These are phyloP conservation scores for Anisognathus igniventris DNA, from an alignment of 2,797 vertebrate genomes.

Conservation along the genomic window DNA sequence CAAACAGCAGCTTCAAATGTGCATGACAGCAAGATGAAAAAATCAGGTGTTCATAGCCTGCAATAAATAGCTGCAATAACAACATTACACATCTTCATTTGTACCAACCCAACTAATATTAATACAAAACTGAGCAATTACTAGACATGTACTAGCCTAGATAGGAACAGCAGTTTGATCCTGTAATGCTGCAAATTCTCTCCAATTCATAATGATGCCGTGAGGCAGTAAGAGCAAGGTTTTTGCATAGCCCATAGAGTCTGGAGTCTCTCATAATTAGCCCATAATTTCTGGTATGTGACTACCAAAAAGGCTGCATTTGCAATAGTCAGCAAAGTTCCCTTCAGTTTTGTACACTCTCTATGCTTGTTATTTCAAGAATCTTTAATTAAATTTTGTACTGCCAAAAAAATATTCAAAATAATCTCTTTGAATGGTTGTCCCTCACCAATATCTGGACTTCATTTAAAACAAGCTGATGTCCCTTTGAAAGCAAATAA, in stretches of 20 bases:
- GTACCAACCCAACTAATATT: accelerated
- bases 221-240: neutral
- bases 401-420: neutral
- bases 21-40: neutral
- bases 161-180: neutral
- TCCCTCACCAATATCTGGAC: neutral
- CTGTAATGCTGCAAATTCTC: neutral
- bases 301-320: neutral
- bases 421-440: neutral
- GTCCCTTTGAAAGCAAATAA: neutral
- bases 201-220: neutral
- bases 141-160: neutral
- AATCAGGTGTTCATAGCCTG: neutral
- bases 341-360: neutral
- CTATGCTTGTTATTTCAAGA: neutral
- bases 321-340: neutral
- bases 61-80: neutral
- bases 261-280: neutral
- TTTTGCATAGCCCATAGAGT: neutral
- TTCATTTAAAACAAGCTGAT: neutral
- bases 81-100: neutral
- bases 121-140: neutral
- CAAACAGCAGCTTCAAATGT: neutral
- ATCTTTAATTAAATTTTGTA: neutral
- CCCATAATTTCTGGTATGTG: neutral